Conservation (phyloP, 2,888 invertebrate genomes). For the Ochropacha duplaris region DNA sequence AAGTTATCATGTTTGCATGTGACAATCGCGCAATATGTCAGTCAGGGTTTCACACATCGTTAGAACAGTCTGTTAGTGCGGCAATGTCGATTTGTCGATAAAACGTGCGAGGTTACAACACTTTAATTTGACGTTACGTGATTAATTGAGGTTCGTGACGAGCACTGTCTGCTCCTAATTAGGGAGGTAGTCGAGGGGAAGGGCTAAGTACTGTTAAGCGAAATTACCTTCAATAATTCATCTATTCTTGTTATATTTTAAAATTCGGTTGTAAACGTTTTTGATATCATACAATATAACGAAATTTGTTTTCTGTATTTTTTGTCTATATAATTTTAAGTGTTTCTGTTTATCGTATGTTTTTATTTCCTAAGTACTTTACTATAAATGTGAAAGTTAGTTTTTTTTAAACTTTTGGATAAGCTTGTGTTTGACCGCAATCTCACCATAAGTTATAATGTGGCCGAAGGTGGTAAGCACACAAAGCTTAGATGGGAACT, state of each 20-base stretch:
- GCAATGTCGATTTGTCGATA: conserved; percentile 3
- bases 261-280: no score
- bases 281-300: no score
- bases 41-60: conserved; percentile 12
- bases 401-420: no score
- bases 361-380: no score
- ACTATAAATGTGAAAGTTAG: no score
- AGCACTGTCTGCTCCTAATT: neutral
- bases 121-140: conserved; percentile 4
- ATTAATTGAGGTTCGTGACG: conserved; percentile 5
- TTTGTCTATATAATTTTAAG: no score
- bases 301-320: no score
- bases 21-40: conserved; percentile 8
- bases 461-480: no score
- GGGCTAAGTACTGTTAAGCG: neutral
- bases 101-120: conserved; percentile 2
- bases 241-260: neutral
- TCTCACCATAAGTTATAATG: no score
- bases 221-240: neutral
- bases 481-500: no score
- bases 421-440: no score
- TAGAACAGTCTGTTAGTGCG: conserved; percentile 8
- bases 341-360: no score
- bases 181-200: neutral
- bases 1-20: conserved; percentile 2